Conservation (phyloP, 1,140 invertebrate genomes). For the Drosophila fuyamai region DNA sequence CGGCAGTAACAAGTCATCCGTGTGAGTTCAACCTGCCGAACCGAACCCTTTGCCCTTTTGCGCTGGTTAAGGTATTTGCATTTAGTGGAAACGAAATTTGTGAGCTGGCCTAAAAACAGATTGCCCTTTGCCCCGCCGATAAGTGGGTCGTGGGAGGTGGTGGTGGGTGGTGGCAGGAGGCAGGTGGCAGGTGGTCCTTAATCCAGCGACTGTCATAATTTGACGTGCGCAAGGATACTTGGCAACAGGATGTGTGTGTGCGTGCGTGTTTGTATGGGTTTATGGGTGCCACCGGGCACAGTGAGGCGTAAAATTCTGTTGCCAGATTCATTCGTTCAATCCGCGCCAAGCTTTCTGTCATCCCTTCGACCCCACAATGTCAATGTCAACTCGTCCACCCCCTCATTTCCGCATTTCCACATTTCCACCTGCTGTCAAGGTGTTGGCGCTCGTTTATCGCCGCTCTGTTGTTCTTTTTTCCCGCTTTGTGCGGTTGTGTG, state of each 20-base stretch:
- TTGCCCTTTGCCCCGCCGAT: conserved; percentile 49
- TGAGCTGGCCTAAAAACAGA: conserved; percentile 56
- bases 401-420: background rate
- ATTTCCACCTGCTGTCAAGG: conserved; percentile 37
- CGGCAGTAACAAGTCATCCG: conserved; percentile 64
- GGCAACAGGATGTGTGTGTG: conserved; percentile 24
- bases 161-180: conserved; percentile 11
- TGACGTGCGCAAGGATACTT: conserved; percentile 59
- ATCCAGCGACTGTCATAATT: conserved; percentile 70
- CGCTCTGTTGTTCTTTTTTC: conserved; percentile 49
- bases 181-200: conserved; percentile 59
- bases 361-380: conserved; percentile 48
- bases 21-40: conserved; percentile 48
- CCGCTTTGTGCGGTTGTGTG: background rate
- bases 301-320: conserved; percentile 60
- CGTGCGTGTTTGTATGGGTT: conserved; percentile 3
- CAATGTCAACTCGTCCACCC: conserved; percentile 57
- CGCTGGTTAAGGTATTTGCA: conserved; percentile 47
- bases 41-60: conserved; percentile 40
- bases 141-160: conserved; percentile 38
- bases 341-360: conserved; percentile 38
- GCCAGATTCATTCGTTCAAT: conserved; percentile 74
- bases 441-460: conserved; percentile 61
- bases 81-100: conserved; percentile 71
- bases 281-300: conserved; percentile 22